Base-by-base conservation (phyloP, 2,113 vertebrate species). In the Nansenia antarctica region DNA sequence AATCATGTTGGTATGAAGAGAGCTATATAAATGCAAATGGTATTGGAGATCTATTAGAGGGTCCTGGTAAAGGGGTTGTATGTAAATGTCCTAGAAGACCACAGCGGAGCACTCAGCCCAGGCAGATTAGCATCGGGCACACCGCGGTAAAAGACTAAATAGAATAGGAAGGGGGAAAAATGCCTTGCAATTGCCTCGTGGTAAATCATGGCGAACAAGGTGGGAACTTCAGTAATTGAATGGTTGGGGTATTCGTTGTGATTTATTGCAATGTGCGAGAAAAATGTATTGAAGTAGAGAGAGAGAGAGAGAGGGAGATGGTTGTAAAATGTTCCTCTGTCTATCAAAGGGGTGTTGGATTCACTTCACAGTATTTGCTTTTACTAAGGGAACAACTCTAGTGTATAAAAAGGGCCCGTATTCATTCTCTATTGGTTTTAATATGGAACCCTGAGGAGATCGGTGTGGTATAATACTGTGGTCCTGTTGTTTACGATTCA, bases 21-120 rank as follows among this genome's bases (percentile, higher is more conserved):
- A 81, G 85, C 91, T 92, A 93, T 93, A 92, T 93, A 93, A 93
- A 93, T 93, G 92, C 91, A 93, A 93, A 93, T 93, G 81, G 86
- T 91, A 91, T 90, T 88, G 89, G 87, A 86, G 90, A 86, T 87
- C 90, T 87, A 92, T 92, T 92, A 91, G 78, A 79, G n/a, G n/a
- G 88, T 85, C 78, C 82, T 84, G 84, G 84, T 87, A 90, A 91
- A 90, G 85, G 88, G 73, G 86, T 86, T 86, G 87, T 90, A 93
- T 93, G 92, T 92, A 92, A 92, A 93, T 93, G 87, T 82, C 86
- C 87, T 83, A 82, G 84, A 88, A 83, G 88, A 88, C 84, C 83
- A 89, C 78, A 73, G 81, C 67, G 61, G 78, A 81, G 87, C 89
- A 85, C 79, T 88, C 84, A 85, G 85, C 86, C 88, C 82, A 77